phyloP scores from a whole-genome alignment of 2,888 invertebrate species.

The Philopedon plagiatum region DNA sequence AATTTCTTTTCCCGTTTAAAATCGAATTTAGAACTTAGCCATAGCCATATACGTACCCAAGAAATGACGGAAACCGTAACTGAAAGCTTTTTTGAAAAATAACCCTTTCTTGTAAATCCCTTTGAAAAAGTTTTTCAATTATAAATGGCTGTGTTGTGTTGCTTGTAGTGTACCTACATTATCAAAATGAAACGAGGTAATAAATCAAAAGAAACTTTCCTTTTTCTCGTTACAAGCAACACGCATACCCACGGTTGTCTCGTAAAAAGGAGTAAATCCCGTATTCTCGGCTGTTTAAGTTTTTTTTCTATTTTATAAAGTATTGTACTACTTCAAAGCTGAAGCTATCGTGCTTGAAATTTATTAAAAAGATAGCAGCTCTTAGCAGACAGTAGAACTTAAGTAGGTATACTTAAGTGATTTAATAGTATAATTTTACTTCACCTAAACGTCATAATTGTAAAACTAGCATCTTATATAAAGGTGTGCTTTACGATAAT shows the following conservation, averaged over 20 bases:
- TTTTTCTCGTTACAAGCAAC: slow-evolving; percentile 14
- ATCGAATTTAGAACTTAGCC: too few species aligned
- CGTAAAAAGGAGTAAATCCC: slow-evolving; percentile 12
- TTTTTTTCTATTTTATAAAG: not conserved
- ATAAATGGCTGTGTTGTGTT: not conserved
- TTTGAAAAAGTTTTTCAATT: not conserved
- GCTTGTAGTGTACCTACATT: slow-evolving; percentile 8
- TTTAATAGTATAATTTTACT: too few species aligned
- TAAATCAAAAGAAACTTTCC: slow-evolving; percentile 9
- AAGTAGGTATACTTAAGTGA: too few species aligned
- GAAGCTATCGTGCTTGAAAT: not conserved
- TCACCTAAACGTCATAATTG: too few species aligned
- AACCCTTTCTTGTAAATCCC: not conserved
- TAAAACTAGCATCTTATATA: too few species aligned
- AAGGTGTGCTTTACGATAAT: too few species aligned
- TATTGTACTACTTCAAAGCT: not conserved
- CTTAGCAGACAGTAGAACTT: too few species aligned
- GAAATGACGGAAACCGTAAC: not conserved
- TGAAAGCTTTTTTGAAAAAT: not conserved
- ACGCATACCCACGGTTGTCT: slow-evolving; percentile 17
- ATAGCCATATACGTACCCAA: not conserved
- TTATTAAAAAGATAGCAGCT: not conserved
- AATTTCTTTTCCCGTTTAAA: too few species aligned
- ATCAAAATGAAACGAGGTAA: slow-evolving; percentile 14
- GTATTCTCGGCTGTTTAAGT: not conserved